phyloP scores from a whole-genome alignment of 2,113 vertebrate species.

The Notarius quadriscutis region DNA sequence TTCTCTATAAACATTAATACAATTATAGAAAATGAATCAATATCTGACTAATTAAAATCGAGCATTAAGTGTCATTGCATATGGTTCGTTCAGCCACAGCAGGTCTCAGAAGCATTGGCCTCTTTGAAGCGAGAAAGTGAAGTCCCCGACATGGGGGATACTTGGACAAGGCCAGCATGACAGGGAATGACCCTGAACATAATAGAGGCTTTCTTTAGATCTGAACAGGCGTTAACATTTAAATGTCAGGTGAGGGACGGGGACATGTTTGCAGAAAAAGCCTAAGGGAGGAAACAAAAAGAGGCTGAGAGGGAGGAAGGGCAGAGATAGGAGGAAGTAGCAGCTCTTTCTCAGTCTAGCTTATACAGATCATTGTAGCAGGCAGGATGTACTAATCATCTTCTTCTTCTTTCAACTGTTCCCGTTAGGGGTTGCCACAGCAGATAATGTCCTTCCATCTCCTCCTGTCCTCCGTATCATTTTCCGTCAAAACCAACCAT shows the following conservation, averaged over 20 bases:
- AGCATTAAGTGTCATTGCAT: not conserved
- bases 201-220: slow-evolving; percentile 55
- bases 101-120: not conserved
- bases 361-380: not conserved
- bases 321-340: not conserved
- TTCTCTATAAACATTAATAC: not conserved
- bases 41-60: not conserved
- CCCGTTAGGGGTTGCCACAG: no score
- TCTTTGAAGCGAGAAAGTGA: slow-evolving; percentile 40
- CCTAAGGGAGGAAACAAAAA: slow-evolving; percentile 32
- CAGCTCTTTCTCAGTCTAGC: not conserved
- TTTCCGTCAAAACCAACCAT: no score
- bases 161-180: slow-evolving; percentile 33
- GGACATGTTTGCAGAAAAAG: slow-evolving; percentile 57
- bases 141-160: slow-evolving; percentile 6
- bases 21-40: not conserved
- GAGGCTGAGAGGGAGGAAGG: slow-evolving; percentile 12
- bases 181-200: slow-evolving; percentile 55
- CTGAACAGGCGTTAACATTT: slow-evolving; percentile 64
- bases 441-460: no score
- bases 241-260: slow-evolving; percentile 66
- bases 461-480: no score
- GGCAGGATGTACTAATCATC: not conserved
- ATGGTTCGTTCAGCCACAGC: not conserved
- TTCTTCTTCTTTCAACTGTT: no score